phyloP scores from a whole-genome alignment of 2,113 vertebrate species.

The Corapipo altera region DNA sequence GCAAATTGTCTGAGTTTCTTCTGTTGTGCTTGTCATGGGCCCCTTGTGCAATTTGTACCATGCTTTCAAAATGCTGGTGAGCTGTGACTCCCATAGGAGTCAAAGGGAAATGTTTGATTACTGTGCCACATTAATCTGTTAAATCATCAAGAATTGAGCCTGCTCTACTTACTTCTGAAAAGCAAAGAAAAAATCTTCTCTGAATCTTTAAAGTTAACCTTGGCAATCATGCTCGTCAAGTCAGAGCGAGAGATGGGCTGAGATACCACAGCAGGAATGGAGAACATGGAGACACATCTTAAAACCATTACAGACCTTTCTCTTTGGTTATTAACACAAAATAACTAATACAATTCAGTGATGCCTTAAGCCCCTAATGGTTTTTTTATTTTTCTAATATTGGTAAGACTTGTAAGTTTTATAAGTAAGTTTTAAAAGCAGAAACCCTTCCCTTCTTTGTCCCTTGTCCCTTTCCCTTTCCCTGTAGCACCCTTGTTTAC shows the following conservation, averaged over 20 bases:
- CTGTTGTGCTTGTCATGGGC: background rate
- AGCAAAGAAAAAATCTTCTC: background rate
- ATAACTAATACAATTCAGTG: background rate
- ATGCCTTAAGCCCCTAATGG: too few relatives aligned
- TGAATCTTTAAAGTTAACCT: background rate
- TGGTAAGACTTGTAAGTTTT: too few relatives aligned
- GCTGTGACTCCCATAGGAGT: background rate
- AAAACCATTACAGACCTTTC: background rate
- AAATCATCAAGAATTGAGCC: background rate
- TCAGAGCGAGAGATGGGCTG: background rate
- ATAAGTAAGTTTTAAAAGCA: too few relatives aligned
- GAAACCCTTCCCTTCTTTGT: too few relatives aligned
- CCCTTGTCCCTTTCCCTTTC: too few relatives aligned
- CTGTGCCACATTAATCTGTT: background rate
- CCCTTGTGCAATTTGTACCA: background rate
- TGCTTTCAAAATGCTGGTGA: background rate
- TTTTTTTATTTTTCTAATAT: too few relatives aligned
- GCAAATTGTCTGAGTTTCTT: background rate
- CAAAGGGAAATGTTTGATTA: background rate
- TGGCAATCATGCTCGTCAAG: background rate
- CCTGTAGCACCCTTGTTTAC: too few relatives aligned
- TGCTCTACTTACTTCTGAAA: background rate
- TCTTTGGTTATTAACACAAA: background rate
- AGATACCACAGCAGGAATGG: background rate
- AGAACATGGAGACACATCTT: background rate